A percentile compares a stretch with the other conserved stretches of the same genome.
These are phyloP conservation scores for Eurois occulta DNA, from an alignment of 2,888 invertebrate species.

Conservation along the genomic window DNA sequence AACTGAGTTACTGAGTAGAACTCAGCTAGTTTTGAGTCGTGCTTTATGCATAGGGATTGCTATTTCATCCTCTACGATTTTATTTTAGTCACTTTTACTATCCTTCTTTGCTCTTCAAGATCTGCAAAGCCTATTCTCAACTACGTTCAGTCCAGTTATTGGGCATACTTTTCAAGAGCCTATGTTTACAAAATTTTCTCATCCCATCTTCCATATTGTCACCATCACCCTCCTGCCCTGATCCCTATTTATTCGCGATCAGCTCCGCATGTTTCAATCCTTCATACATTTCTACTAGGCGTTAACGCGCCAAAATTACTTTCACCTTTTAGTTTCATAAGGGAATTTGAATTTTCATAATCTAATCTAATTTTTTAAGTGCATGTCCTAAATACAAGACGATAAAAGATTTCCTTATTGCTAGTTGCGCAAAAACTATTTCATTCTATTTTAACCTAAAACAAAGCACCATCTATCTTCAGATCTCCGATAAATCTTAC, in stretches of 20 bases:
- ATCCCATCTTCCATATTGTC: not conserved
- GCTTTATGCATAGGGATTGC: not conserved
- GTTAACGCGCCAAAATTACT: not conserved
- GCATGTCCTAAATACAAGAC: not conserved
- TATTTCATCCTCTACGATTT: not conserved
- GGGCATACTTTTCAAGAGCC: not conserved
- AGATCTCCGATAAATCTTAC: slow-evolving; percentile 6
- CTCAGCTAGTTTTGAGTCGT: not conserved
- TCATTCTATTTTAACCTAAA: not conserved
- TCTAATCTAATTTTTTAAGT: not conserved
- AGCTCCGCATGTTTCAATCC: not conserved
- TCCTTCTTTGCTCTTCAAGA: not conserved
- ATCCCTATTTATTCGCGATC: not conserved
- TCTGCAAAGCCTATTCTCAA: not conserved
- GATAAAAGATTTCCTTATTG: slow-evolving; percentile 2
- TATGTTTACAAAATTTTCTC: not conserved
- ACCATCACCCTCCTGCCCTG: not conserved
- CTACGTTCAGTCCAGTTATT: not conserved
- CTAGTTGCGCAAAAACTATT: not conserved
- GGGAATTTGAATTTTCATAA: not conserved
- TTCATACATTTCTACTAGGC: not conserved
- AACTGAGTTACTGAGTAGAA: not conserved
- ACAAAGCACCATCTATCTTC: slow-evolving; percentile 1
- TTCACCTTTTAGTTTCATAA: not conserved
- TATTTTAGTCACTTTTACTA: not conserved